These are phyloP conservation scores for Linnaemya tessellans DNA, from an alignment of 2,888 invertebrate species.

Conservation along the genomic window DNA sequence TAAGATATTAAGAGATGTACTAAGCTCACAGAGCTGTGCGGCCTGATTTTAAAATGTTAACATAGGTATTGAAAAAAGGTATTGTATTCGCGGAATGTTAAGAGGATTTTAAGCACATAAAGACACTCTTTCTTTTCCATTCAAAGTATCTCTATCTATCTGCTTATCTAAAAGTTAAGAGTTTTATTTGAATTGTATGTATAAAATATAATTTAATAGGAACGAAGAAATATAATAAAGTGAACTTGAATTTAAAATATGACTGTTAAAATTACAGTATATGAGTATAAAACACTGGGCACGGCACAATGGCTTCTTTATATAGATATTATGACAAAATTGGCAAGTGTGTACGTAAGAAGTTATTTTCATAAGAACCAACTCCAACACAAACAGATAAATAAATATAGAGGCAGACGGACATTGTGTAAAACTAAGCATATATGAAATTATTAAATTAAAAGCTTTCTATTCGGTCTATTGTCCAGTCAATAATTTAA, in stretches of 20 bases:
- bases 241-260: constrained; percentile 29
- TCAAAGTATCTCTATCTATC: constrained; percentile 48
- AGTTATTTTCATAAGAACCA: too few species aligned
- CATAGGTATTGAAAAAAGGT: constrained; percentile 36
- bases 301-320: constrained; percentile 40
- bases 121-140: constrained; percentile 45
- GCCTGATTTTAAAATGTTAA: constrained; percentile 23
- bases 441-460: too few species aligned
- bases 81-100: constrained; percentile 51
- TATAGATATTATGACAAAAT: background rate
- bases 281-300: constrained; percentile 10
- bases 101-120: constrained; percentile 42
- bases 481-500: too few species aligned
- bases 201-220: constrained; percentile 82
- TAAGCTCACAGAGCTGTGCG: constrained; percentile 21
- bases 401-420: too few species aligned
- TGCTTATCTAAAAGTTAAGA: constrained; percentile 62
- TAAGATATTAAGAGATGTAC: constrained; percentile 47
- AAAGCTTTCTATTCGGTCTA: too few species aligned
- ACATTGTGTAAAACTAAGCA: too few species aligned
- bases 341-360: background rate
- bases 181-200: constrained; percentile 79
- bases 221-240: constrained; percentile 53
- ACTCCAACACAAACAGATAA: too few species aligned
- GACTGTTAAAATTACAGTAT: constrained; percentile 58